Percentiles rank a stretch among this genome's conserved stretches.
phyloP scores from a whole-genome alignment of 2,113 vertebrate species.

The Epinephelus cyanopodus region DNA sequence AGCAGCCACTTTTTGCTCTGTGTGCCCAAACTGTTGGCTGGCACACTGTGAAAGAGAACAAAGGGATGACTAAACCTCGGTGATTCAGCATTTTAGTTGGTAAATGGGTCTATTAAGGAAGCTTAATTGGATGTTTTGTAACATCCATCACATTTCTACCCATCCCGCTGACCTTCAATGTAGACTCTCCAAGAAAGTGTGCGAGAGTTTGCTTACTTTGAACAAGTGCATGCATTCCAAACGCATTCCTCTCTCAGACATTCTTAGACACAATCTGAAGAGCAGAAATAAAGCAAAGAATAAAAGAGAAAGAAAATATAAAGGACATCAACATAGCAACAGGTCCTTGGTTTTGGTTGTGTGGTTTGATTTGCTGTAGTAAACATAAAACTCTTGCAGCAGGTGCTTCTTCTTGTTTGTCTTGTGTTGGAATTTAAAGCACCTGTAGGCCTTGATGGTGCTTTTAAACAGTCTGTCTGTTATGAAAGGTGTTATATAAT shows the following conservation, averaged over 20 bases:
- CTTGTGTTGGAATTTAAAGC: conserved; percentile 4
- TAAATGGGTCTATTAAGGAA: conserved; percentile 34
- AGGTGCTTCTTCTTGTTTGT: neutral
- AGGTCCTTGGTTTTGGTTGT: conserved; percentile 19
- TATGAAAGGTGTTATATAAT: neutral
- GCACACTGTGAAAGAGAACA: neutral
- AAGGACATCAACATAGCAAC: conserved; percentile 2
- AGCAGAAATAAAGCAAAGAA: neutral
- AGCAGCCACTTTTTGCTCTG: neutral
- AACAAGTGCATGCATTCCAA: neutral
- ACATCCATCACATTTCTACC: conserved; percentile 32
- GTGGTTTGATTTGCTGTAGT: neutral
- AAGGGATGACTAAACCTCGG: conserved; percentile 3
- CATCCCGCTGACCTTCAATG: conserved; percentile 45
- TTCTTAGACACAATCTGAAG: neutral
- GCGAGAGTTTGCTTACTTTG: neutral
- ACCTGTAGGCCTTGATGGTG: neutral
- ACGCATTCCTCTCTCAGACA: neutral
- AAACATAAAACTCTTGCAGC: neutral
- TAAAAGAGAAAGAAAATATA: neutral
- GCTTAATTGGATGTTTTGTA: conserved; percentile 45
- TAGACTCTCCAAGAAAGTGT: conserved; percentile 7
- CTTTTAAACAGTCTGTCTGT: neutral
- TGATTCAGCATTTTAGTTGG: conserved; percentile 28
- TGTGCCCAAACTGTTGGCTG: neutral